A percentile compares a stretch with the other conserved stretches of the same genome.
Conservation (phyloP, 2,888 invertebrate species). For the Tricholauxania praeusta region DNA sequence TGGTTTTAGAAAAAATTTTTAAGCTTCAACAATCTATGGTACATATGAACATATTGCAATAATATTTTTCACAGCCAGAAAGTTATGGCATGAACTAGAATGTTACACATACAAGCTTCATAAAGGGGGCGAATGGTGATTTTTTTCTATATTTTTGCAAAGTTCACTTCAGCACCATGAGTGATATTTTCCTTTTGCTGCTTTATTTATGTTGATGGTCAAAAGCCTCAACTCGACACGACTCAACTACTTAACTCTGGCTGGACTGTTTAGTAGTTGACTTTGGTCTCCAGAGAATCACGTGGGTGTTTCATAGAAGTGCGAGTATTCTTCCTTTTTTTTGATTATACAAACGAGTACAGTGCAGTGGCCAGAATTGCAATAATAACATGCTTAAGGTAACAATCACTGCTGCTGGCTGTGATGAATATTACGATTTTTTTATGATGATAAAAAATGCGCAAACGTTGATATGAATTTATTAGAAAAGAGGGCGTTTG, state of each 20-base stretch:
- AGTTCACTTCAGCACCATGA: too few relatives aligned
- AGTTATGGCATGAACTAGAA: too few relatives aligned
- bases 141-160: too few relatives aligned
- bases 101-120: too few relatives aligned
- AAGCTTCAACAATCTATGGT: too few relatives aligned
- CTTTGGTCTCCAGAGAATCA: constrained; percentile 15
- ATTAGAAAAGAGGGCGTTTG: constrained; percentile 21
- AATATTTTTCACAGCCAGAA: too few relatives aligned
- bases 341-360: neutral
- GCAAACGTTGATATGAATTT: constrained; percentile 42
- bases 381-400: constrained; percentile 38
- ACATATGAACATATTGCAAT: too few relatives aligned
- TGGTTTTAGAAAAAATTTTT: too few relatives aligned
- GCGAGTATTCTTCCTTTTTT: neutral
- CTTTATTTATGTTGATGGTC: constrained; percentile 30
- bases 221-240: neutral
- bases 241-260: neutral
- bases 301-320: neutral
- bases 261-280: neutral
- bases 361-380: constrained; percentile 5
- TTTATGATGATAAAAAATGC: constrained; percentile 28
- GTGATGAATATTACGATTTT: constrained; percentile 31
- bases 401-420: constrained; percentile 30
- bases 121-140: too few relatives aligned
- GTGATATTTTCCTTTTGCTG: neutral